Percentiles rank a stretch among this genome's conserved stretches.
phyloP scores from a whole-genome alignment of 2,113 vertebrate genomes.

The Zootoca vivipara region DNA sequence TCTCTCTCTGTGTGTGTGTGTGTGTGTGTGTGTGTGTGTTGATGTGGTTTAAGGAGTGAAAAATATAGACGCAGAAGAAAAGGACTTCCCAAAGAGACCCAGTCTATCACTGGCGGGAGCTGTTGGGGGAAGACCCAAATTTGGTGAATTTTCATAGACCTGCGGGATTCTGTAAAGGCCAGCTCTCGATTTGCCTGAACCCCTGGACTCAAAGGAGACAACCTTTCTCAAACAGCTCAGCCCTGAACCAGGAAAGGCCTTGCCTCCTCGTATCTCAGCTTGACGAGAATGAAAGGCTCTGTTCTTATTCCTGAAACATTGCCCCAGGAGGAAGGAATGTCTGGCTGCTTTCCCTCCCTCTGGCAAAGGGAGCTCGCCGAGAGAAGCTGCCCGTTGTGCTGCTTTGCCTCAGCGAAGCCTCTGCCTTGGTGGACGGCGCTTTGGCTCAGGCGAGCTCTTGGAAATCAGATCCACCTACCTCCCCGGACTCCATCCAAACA shows the following conservation, averaged over 20 bases:
- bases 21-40: too few species aligned
- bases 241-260: neutral
- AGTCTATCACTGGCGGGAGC: neutral
- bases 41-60: neutral
- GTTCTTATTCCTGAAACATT: constrained; percentile 3
- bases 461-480: constrained; percentile 25
- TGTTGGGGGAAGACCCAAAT: neutral
- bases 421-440: constrained; percentile 1
- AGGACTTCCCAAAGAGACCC: neutral
- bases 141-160: neutral
- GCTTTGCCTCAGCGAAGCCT: neutral
- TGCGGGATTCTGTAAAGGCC: neutral
- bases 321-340: neutral
- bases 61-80: neutral
- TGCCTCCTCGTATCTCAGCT: neutral
- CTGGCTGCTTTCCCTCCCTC: neutral
- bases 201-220: neutral
- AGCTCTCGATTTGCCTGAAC: neutral
- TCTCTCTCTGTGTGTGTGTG: too few species aligned
- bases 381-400: neutral
- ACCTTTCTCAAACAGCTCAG: neutral
- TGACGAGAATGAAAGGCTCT: neutral
- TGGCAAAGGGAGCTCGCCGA: neutral
- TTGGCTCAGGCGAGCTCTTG: neutral
- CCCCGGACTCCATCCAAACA: constrained; percentile 2